phyloP scores from a whole-genome alignment of 2,888 invertebrate genomes.

The Aspidiotus rigidus region DNA sequence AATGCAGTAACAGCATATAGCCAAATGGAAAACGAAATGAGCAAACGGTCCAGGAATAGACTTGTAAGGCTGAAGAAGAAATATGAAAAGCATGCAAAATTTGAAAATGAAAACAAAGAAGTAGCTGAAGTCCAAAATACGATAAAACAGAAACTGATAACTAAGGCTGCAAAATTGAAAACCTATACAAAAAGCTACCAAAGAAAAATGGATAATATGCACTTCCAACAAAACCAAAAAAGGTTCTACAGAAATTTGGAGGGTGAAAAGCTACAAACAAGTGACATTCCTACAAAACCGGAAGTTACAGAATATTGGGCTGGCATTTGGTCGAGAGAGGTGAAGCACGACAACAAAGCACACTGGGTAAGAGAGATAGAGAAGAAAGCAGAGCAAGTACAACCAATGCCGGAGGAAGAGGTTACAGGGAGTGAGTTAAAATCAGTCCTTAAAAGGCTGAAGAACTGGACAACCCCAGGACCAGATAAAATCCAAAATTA shows the following conservation, averaged over 20 bases:
- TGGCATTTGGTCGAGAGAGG: slow-evolving; percentile 1
- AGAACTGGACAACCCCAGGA: slow-evolving; percentile 35
- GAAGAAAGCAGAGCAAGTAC: background rate
- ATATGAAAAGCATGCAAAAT: background rate
- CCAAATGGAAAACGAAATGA: background rate
- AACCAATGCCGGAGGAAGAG: background rate
- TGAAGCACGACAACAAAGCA: background rate
- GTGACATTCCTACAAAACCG: background rate
- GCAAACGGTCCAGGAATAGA: background rate
- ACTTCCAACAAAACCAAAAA: background rate
- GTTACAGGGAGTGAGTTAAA: slow-evolving; percentile 1
- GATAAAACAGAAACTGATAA: background rate
- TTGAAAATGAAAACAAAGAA: background rate
- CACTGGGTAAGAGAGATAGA: background rate
- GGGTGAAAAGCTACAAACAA: background rate
- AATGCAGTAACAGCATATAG: background rate
- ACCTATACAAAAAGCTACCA: background rate
- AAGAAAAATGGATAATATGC: background rate
- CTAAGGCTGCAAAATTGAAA: background rate
- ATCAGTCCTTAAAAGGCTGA: slow-evolving; percentile 4
- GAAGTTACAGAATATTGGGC: background rate
- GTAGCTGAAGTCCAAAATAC: background rate
- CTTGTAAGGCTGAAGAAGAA: background rate
- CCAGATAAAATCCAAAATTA: slow-evolving; percentile 31
- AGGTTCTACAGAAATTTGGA: background rate